A percentile compares a stretch with the other conserved stretches of the same genome.
Evolutionary conservation across 2,888 invertebrate genomes (phyloP).

Genomic region (Andrena fulva): DNA sequence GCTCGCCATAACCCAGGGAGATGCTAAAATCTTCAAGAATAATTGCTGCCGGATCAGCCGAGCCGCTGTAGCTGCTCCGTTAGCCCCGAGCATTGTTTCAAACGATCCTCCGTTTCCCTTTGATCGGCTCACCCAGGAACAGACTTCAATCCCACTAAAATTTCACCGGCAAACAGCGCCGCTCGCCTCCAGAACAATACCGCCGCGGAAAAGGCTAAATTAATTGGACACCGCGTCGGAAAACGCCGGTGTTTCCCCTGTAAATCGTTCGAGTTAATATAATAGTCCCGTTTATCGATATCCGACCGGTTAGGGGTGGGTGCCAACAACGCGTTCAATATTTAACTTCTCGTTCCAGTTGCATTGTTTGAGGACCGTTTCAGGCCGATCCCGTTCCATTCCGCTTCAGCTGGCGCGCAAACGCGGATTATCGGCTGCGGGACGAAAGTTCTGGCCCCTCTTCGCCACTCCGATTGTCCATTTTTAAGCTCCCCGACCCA

Average conservation of each 20-base stretch:
- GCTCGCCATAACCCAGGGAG: constrained; percentile 25
- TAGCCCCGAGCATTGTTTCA: neutral
- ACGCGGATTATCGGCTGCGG: constrained; percentile 40
- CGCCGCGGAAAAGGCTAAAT: neutral
- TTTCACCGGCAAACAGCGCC: neutral
- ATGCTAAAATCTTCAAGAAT: constrained; percentile 20
- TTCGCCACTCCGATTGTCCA: constrained; percentile 1
- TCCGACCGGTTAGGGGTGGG: neutral
- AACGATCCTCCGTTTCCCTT: neutral
- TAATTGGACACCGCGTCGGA: constrained; percentile 1
- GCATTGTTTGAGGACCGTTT: constrained; percentile 34
- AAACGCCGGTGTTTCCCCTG: constrained; percentile 4
- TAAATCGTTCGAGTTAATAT: constrained; percentile 31
- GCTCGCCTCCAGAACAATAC: neutral
- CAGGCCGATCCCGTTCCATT: constrained; percentile 18
- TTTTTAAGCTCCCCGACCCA: constrained; percentile 12
- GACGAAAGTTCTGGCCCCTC: constrained; percentile 16
- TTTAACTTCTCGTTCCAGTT: constrained; percentile 49
- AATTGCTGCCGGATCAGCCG: neutral
- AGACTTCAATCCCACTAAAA: neutral
- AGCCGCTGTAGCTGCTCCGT: neutral
- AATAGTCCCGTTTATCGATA: constrained; percentile 11
- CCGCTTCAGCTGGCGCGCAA: constrained; percentile 19
- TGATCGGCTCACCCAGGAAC: neutral
- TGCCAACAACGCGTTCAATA: constrained; percentile 47